Percentiles rank a stretch among this genome's conserved stretches.
Conservation (phyloP, 2,888 invertebrate species). For the Nymphalis urticae region DNA sequence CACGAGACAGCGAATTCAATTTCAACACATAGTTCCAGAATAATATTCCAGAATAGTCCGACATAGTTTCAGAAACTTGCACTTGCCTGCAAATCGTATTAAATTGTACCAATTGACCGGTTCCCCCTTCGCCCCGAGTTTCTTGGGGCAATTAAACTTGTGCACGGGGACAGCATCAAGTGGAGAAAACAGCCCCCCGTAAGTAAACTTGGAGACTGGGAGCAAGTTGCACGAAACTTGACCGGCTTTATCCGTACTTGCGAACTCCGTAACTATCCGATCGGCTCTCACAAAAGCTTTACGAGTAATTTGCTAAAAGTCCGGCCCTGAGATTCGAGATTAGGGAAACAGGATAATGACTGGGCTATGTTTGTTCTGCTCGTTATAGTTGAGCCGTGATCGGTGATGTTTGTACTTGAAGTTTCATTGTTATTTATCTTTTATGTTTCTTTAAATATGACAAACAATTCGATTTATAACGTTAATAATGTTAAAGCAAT, state of each 20-base stretch:
- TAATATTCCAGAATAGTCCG: too few species aligned
- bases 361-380: conserved; percentile 25
- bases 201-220: conserved; percentile 39
- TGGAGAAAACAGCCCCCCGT: conserved; percentile 33
- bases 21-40: conserved; percentile 29
- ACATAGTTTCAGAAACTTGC: conserved; percentile 26
- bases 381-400: conserved; percentile 10
- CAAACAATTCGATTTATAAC: too few species aligned
- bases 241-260: conserved; percentile 54
- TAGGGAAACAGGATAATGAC: conserved; percentile 35
- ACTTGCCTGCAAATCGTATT: conserved; percentile 53
- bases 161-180: conserved; percentile 57
- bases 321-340: conserved; percentile 44
- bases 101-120: conserved; percentile 67
- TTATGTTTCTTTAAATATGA: too few species aligned
- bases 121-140: conserved; percentile 47
- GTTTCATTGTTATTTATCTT: background rate
- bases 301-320: conserved; percentile 69
- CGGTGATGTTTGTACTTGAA: conserved; percentile 5
- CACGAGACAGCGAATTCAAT: conserved; percentile 18
- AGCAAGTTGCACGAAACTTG: conserved; percentile 50
- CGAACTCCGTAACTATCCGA: conserved; percentile 54
- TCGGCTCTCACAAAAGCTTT: conserved; percentile 66
- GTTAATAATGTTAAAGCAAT: too few species aligned
- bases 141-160: conserved; percentile 70